Evolutionary conservation across 2,888 invertebrate genomes (phyloP), one percentile per base, ranked within the genome.

Genomic region (Blera fallax): DNA sequence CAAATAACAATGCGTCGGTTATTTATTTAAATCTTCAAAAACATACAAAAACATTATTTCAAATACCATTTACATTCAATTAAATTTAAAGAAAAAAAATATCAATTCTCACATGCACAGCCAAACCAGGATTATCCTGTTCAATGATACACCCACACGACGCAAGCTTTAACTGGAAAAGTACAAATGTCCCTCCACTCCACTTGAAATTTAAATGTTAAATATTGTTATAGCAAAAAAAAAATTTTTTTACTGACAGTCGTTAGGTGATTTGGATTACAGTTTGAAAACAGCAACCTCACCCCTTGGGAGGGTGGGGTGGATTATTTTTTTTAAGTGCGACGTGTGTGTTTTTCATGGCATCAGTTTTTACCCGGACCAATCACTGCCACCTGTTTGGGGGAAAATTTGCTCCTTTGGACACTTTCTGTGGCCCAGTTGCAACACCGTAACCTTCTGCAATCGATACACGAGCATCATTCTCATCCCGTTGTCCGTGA

Each of bases 311-410:
- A 14, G 2, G 8, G 14, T 21, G n/a, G 60, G 14, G 27, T 0
- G n/a, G 24, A n/a, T 40, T 40, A 1, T 11, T 34, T 10, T 34
- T 8, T 8, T 24, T 45, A 7, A 16, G n/a, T 8, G 32, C 4
- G 21, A 29, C 32, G n/a, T 32, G 62, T 32, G 62, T 8, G 45
- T n/a, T 64, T 64, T 29, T 6, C 62, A 64, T 16, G 62, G 29
- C 11, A 29, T 62, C 45, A 45, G 18, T 45, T 62, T 62, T 11
- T 7, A 62, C 27, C 45, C 21, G 18, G 21, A 50, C 64, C 64
- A 64, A 64, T 64, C 48, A 64, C 21, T 32, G 34, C 64, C 64
- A 64, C 64, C 64, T 64, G 64, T 48, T 48, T 64, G 45, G 32
- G 11, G 2, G 8, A 60, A 64, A 64, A 64, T 48, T 64, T 34